These are phyloP conservation scores for Miltochrista miniata DNA, from an alignment of 2,888 invertebrate species.

Conservation along the genomic window DNA sequence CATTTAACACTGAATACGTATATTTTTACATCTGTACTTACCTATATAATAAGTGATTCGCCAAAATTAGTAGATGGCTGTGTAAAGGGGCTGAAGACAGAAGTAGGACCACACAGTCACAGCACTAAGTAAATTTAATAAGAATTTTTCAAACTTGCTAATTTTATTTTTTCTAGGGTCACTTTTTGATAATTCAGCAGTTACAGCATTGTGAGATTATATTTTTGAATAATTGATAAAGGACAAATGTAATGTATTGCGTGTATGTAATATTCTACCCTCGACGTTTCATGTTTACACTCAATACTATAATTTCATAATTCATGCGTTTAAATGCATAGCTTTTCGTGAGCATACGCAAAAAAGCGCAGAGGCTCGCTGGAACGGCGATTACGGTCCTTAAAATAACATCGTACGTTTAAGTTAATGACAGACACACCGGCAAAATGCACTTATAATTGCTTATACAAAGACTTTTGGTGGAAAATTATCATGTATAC, in stretches of 20 bases:
- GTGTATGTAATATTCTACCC: slow-evolving; percentile 24
- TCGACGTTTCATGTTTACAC: slow-evolving; percentile 68
- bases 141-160: too few species aligned
- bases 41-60: too few species aligned
- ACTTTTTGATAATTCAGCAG: too few species aligned
- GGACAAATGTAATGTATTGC: slow-evolving; percentile 8
- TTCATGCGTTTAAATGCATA: slow-evolving; percentile 83
- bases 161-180: too few species aligned
- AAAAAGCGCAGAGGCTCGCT: slow-evolving; percentile 71
- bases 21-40: too few species aligned
- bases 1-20: too few species aligned
- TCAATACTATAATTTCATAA: slow-evolving; percentile 83
- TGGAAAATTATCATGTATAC: slow-evolving; percentile 76
- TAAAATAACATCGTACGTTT: slow-evolving; percentile 84
- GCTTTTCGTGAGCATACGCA: slow-evolving; percentile 76
- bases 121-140: too few species aligned
- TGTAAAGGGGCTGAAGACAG: too few species aligned
- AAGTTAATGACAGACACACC: slow-evolving; percentile 82
- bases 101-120: too few species aligned
- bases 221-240: too few species aligned
- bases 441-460: slow-evolving; percentile 82
- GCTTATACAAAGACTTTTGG: slow-evolving; percentile 80
- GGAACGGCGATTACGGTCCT: slow-evolving; percentile 78
- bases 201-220: too few species aligned
- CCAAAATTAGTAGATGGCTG: too few species aligned